These are phyloP conservation scores for Melanostoma mellinum DNA, from an alignment of 2,888 invertebrate species.

Conservation along the genomic window DNA sequence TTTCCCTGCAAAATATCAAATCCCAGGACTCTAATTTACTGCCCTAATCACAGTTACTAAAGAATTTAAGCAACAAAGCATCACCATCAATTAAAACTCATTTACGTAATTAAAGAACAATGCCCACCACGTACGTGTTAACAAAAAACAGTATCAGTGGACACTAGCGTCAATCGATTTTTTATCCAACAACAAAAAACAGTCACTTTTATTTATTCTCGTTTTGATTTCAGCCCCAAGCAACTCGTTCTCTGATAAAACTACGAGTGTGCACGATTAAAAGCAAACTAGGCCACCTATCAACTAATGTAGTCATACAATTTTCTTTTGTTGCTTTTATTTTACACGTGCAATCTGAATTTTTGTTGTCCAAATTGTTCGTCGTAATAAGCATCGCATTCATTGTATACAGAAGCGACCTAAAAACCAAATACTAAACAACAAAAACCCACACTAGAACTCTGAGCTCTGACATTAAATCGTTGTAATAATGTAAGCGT, in stretches of 20 bases:
- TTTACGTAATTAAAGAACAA: too few species aligned
- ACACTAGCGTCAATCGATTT: too few species aligned
- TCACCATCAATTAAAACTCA: too few species aligned
- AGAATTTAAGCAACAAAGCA: too few species aligned
- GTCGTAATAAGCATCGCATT: slow-evolving; percentile 28
- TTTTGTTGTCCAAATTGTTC: slow-evolving; percentile 26
- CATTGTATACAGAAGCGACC: slow-evolving; percentile 38
- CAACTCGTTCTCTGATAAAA: slow-evolving; percentile 32
- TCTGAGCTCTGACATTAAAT: slow-evolving; percentile 25
- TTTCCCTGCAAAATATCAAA: too few species aligned
- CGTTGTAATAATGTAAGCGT: slow-evolving; percentile 9
- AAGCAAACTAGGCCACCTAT: slow-evolving; percentile 55
- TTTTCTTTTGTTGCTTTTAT: slow-evolving; percentile 3
- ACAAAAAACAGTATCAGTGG: too few species aligned
- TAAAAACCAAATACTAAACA: slow-evolving; percentile 32
- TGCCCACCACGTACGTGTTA: too few species aligned
- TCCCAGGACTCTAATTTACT: too few species aligned
- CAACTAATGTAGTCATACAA: slow-evolving; percentile 50
- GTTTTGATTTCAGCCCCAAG: not conserved
- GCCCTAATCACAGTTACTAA: too few species aligned
- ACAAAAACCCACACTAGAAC: not conserved
- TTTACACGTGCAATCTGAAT: slow-evolving; percentile 21
- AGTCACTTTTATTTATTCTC: too few species aligned
- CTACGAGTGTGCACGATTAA: slow-evolving; percentile 23
- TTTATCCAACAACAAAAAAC: too few species aligned